Base-by-base conservation (phyloP, 2,888 invertebrate genomes). In the Zaprionus obscuricornis region DNA sequence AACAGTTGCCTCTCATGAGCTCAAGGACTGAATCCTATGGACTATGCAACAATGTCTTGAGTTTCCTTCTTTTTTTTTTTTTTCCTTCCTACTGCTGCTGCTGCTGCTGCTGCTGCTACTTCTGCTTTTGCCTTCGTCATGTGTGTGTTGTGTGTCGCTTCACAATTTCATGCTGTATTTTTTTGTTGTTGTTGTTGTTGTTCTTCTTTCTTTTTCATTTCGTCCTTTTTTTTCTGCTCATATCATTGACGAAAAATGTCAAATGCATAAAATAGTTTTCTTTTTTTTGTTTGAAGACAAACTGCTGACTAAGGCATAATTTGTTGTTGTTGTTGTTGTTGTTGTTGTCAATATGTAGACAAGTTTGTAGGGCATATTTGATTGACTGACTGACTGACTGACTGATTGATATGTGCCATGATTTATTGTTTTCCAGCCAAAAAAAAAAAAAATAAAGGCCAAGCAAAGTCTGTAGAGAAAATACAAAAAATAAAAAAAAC, bases 401-500 rank as follows among this genome's bases (percentile, higher is more conserved):
- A 83, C 83, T 78, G 83, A 78, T 78, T 82, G 79, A 83, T 83
- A 78, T 82, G 79, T 83, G 79, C 60, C 79, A 83, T 78, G 83
- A 78, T 78, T 78, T 78, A 79, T 76, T 73, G 69, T 54, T n/a
- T n/a, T n/a, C n/a, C n/a, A 24, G 46, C 34, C 57, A 17, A 43
- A 37, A 18, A 4, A 59, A 16, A 31, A 58, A 36, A 50, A 26
- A 20, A 18, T 20, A 40, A 56, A 71, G 50, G 50, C 33, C 73
- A 68, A 51, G 42, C 3, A 39, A 22, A 40, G 50, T 36, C 66
- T 50, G 27, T 27, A 24, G n/a, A n/a, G n/a, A n/a, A n/a, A n/a
- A n/a, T n/a, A n/a, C n/a, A n/a, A n/a, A n/a, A n/a, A n/a, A n/a
- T n/a, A n/a, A n/a, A n/a, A n/a, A n/a, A n/a, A n/a, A n/a, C n/a